Conservation (phyloP, 2,797 vertebrate species). For the Tokudaia tokunoshimensis region DNA sequence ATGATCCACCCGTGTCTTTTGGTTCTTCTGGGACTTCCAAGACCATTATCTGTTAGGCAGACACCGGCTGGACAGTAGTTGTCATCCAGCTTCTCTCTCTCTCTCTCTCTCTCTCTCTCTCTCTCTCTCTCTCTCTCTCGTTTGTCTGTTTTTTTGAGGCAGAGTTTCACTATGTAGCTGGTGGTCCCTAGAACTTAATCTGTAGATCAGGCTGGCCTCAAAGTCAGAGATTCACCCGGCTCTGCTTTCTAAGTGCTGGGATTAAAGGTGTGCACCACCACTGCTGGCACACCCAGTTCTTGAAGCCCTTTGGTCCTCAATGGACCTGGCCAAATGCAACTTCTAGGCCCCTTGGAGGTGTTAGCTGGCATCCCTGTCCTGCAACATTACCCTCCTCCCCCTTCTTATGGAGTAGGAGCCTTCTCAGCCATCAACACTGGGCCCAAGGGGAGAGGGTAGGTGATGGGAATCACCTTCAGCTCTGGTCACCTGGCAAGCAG, state of each 20-base stretch:
- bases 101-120: accelerated
- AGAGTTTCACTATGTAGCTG: not conserved
- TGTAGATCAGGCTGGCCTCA: not conserved
- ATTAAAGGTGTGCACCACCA: not conserved
- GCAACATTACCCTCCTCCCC: no score
- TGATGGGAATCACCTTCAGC: not conserved
- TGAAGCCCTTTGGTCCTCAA: not conserved
- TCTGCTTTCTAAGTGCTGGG: not conserved
- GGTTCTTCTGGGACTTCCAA: not conserved
- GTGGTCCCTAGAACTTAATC: not conserved
- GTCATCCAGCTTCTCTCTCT: not conserved
- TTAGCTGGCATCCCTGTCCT: not conserved
- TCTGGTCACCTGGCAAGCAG: not conserved
- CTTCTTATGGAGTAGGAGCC: not conserved
- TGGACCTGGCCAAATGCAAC: not conserved
- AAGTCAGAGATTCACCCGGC: not conserved
- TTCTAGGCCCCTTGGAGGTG: not conserved
- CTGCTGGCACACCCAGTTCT: not conserved
- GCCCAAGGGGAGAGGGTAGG: not conserved
- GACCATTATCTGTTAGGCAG: not conserved
- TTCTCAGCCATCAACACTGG: not conserved
- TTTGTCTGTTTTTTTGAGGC: not conserved
- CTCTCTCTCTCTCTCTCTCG: not conserved
- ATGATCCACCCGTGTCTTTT: not conserved
- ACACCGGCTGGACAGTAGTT: not conserved